Conservation (phyloP, 2,888 invertebrate species). For the Drosophila dives region DNA sequence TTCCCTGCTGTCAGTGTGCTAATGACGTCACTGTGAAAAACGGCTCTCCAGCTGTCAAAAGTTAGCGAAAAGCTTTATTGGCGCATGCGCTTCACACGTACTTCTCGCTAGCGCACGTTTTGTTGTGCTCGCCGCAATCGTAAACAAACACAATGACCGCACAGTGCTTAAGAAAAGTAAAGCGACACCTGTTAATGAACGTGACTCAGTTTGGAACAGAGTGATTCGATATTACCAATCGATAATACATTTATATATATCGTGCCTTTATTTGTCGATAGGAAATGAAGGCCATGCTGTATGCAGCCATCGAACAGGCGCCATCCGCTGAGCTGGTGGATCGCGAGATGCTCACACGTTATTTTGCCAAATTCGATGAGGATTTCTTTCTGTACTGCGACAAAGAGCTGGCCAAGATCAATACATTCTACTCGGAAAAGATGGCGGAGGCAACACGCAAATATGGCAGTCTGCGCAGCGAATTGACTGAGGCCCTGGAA, state of each 20-base stretch:
- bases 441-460: constrained; percentile 94
- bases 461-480: constrained; percentile 90
- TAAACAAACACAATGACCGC: constrained; percentile 51
- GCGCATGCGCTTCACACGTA: constrained; percentile 65
- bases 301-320: constrained; percentile 91
- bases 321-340: constrained; percentile 91
- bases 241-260: background rate
- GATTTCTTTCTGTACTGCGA: constrained; percentile 94
- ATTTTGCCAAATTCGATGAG: constrained; percentile 93
- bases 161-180: constrained; percentile 35
- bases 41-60: constrained; percentile 66
- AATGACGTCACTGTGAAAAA: constrained; percentile 69
- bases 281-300: constrained; percentile 94
- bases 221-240: constrained; percentile 4
- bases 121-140: constrained; percentile 66
- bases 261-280: constrained; percentile 74
- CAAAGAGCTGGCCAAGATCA: constrained; percentile 94
- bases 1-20: constrained; percentile 65
- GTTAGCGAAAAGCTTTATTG: constrained; percentile 58
- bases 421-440: constrained; percentile 95
- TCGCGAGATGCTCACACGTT: constrained; percentile 89
- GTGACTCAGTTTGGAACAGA: background rate
- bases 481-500: constrained; percentile 87
- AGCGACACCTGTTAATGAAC: background rate
- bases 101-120: constrained; percentile 13